Conservation (phyloP, 2,797 vertebrate genomes). For the Corythornis leucogaster region DNA sequence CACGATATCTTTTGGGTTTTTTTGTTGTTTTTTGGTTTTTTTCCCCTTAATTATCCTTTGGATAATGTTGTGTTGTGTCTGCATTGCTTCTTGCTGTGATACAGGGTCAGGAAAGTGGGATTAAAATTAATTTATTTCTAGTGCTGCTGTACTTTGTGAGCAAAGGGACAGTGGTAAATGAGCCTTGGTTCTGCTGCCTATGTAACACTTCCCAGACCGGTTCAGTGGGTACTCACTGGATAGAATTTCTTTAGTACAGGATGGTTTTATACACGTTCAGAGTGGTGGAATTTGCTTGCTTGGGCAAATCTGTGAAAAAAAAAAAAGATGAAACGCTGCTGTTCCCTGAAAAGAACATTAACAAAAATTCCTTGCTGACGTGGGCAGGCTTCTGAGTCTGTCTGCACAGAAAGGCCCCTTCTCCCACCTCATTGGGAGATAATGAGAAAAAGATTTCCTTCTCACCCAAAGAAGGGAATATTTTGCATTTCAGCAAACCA, state of each 20-base stretch:
- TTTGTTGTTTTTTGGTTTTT: neutral
- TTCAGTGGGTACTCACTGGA: neutral
- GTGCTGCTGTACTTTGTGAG: neutral
- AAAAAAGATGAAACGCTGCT: neutral
- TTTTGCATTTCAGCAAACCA: slow-evolving; percentile 39
- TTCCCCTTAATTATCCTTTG: neutral
- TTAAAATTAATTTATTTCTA: neutral
- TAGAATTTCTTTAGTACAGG: neutral
- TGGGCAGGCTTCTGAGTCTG: neutral
- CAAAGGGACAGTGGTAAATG: neutral
- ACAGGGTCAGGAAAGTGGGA: neutral
- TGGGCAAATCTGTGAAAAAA: slow-evolving; percentile 4
- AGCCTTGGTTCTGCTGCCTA: neutral
- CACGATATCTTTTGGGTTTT: neutral
- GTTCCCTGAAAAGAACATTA: neutral
- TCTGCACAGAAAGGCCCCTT: neutral
- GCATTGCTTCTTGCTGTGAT: neutral
- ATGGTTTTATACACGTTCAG: neutral
- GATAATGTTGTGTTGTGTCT: neutral
- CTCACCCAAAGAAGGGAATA: slow-evolving; percentile 41
- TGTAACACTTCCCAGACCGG: neutral
- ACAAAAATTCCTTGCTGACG: neutral
- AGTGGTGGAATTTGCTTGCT: slow-evolving; percentile 51
- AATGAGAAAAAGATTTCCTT: slow-evolving; percentile 23
- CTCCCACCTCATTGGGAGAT: slow-evolving; percentile 10